phyloP scores from a whole-genome alignment of 2,113 vertebrate species.

The Sceloporus undulatus region DNA sequence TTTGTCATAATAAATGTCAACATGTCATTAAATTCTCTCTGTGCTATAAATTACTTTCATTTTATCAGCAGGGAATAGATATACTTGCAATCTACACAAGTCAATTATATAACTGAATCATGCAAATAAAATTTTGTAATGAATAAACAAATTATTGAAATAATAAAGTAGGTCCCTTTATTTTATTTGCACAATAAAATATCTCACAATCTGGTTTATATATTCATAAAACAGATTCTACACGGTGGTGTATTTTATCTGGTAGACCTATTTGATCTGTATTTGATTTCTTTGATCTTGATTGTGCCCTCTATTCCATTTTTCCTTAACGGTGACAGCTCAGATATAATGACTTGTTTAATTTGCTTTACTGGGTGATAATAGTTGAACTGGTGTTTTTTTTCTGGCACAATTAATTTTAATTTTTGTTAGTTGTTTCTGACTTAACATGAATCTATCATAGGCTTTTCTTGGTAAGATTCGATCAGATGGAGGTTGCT shows the following conservation, averaged over 20 bases:
- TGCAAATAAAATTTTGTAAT: neutral
- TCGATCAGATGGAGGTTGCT: too few relatives aligned
- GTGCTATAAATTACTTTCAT: slow-evolving; percentile 33
- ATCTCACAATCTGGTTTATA: slow-evolving; percentile 5
- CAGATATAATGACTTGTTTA: neutral
- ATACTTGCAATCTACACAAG: neutral
- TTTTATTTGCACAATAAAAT: slow-evolving; percentile 26
- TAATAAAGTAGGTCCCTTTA: neutral
- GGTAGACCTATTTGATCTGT: neutral
- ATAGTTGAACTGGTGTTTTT: neutral
- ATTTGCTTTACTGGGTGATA: neutral
- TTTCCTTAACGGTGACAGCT: neutral
- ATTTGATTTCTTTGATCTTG: neutral
- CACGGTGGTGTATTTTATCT: slow-evolving; percentile 4
- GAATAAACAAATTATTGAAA: neutral
- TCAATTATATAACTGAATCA: slow-evolving; percentile 19
- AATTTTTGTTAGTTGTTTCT: too few relatives aligned
- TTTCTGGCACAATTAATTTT: neutral
- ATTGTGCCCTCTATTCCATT: neutral
- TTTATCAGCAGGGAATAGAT: slow-evolving; percentile 31
- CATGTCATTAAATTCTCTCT: slow-evolving; percentile 34
- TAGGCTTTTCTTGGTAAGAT: too few relatives aligned
- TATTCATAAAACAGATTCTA: neutral
- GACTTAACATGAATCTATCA: too few relatives aligned
- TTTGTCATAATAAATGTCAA: slow-evolving; percentile 49